Evolutionary conservation across 1,140 invertebrate species (phyloP).

Genomic region (Rhopalosiphum maidis): DNA sequence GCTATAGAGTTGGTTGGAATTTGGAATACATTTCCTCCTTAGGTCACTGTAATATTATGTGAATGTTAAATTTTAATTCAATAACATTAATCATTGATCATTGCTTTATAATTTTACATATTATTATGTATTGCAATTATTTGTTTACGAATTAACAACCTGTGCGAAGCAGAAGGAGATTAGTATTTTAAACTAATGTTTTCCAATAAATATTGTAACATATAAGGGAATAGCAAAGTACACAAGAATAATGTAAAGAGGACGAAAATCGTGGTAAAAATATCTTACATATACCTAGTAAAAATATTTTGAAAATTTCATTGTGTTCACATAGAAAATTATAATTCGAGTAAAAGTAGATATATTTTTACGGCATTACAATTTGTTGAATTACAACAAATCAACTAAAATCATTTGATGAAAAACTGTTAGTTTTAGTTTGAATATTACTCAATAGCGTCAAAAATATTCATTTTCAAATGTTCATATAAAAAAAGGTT

Average conservation of each 20-base stretch:
- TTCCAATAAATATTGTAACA: not conserved
- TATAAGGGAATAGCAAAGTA: not conserved
- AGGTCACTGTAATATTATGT: not conserved
- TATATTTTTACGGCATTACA: not conserved
- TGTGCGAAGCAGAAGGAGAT: not conserved
- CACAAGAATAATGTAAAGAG: not conserved
- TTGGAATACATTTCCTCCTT: not conserved
- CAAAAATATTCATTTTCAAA: too few relatives aligned
- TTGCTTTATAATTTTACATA: too few relatives aligned
- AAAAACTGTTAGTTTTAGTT: too few relatives aligned
- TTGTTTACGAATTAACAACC: not conserved
- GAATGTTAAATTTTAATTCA: too few relatives aligned
- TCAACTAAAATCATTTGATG: too few relatives aligned
- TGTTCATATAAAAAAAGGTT: too few relatives aligned
- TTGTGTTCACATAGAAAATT: not conserved
- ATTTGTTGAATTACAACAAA: too few relatives aligned
- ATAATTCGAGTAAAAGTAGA: not conserved
- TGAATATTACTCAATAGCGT: too few relatives aligned
- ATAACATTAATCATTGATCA: not conserved
- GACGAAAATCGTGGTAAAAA: not conserved
- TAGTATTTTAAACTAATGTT: not conserved
- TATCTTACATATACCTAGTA: not conserved
- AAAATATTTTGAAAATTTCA: not conserved
- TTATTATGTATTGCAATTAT: not conserved
- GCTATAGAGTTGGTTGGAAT: not conserved